Evolutionary conservation across 2,797 vertebrate genomes (phyloP), one percentile per base, ranked within the genome.

Genomic region (Channallabes apus): DNA sequence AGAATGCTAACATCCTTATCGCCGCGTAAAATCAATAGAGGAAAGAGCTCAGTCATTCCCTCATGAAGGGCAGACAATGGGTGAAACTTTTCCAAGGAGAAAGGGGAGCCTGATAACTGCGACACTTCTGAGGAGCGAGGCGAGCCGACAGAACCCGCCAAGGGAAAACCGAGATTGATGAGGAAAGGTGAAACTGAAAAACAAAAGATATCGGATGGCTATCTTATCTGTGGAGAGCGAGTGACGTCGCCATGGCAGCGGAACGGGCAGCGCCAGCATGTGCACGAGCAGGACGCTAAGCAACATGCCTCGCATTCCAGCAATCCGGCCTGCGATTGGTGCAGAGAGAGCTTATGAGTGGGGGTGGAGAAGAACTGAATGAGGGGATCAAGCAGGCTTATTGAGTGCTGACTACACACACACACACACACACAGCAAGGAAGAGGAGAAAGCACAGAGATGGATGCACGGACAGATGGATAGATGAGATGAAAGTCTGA

Each of bases 221-320:
- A 93, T 92, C 93, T 94, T 90, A 90, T 91, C 91, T 92, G 85
- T 67, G 89, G 87, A 76, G 85, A 86, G 85, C 38, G 51, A 72
- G 82, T 86, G 92, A 89, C 83, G 93, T 95, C 90, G 80, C 93
- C 88, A 91, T 90, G 92, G 84, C 86, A 72, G 93, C 91, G 4
- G 56, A 73, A 64, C 84, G 75, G 73, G 87, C 89, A 87, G 88
- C 90, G 89, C 88, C 79, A 35, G 71, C 86, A 86, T 91, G 68
- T 73, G 88, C 89, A 91, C 91, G 90, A 80, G 65, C 85, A 90
- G 91, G 92, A 91, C 91, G 89, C 84, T 91, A 90, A 93, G 89
- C 86, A 87, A 87, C 92, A 95, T 95, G 90, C 89, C 92, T 93
- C 89, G 89, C 92, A 95, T 95, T 87, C 94, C 94, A 89, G 32